phyloP scores from a whole-genome alignment of 2,888 invertebrate species.

The Pterostichus niger region DNA sequence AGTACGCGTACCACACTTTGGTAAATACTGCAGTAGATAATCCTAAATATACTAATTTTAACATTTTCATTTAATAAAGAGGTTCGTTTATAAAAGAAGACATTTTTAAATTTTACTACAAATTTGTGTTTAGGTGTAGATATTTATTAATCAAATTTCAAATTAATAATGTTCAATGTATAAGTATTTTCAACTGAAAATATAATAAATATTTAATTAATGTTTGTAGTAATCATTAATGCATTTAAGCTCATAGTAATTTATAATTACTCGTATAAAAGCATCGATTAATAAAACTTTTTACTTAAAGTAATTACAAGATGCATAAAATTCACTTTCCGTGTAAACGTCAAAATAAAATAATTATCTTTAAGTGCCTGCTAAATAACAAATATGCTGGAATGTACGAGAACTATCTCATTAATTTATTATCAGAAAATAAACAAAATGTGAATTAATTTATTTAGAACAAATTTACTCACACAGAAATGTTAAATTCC shows the following conservation, averaged over 20 bases:
- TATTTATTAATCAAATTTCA: too few species aligned
- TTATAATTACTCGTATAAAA: conserved; percentile 38
- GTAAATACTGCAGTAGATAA: too few species aligned
- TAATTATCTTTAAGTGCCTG: conserved; percentile 13
- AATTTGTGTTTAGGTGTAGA: too few species aligned
- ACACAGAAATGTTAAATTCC: neutral
- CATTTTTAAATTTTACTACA: too few species aligned
- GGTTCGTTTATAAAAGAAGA: too few species aligned
- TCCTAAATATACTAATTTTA: too few species aligned
- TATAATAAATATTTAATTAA: conserved; percentile 9
- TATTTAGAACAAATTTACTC: too few species aligned
- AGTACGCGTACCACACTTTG: too few species aligned
- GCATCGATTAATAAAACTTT: conserved; percentile 33
- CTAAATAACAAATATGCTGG: conserved; percentile 35
- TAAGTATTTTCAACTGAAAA: too few species aligned
- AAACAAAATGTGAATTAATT: conserved; percentile 7
- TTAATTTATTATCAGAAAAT: conserved; percentile 37
- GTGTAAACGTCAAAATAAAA: conserved; percentile 46
- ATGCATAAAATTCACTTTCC: conserved; percentile 44
- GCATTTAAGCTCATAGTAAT: conserved; percentile 3
- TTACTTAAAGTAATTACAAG: conserved; percentile 17
- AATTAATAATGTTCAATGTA: too few species aligned
- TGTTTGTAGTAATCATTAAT: neutral
- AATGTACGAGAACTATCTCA: conserved; percentile 1
- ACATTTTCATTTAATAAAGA: too few species aligned